Evolutionary conservation across 2,888 invertebrate genomes (phyloP), one percentile per base, ranked within the genome.

Genomic region (Nomada hirtipes): DNA sequence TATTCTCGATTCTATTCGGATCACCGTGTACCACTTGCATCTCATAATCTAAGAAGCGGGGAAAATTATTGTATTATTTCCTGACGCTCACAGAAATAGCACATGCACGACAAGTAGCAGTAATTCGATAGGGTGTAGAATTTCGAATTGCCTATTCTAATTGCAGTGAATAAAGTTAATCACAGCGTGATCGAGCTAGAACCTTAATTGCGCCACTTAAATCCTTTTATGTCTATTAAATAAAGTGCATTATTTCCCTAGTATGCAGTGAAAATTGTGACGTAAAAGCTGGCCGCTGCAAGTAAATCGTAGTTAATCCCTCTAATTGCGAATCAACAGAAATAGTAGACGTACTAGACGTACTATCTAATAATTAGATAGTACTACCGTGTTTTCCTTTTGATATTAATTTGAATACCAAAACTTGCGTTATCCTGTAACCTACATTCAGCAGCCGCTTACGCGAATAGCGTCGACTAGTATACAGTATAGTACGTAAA

Each of bases 1-100:
- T 80, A 80, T 78, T 80, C 79, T 78, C 79, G 78, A 79, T 79
- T 79, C 77, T 79, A 79, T 79, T 79, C 79, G 71, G 71, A 80
- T 78, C 79, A 55, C 52, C 65, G 79, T 72, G 72, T 57, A 68
- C 71, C 61, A 68, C 61, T 80, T 80, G 57, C 79, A 57, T 44
- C 61, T 72, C 70, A 72, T 68, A 72, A 80, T 78, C 71, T 52
- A 57, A 67, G 71, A 57, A 65, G 63, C 61, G 13, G 15, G 10
- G 57, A 15, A 44, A 57, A 63, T 80, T 67, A 80, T 69, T 57
- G 63, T 50, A 29, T 70, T 44, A 29, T 44, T 57, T 13, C 18
- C 18, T 15, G 15, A 4, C 11, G 42, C 4, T n/a, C 0, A 7
- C 7, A 26, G 4, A 26, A 23, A 52, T 11, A 23, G 26, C 15